Conservation (phyloP, 1,140 invertebrate genomes). For the Anastrepha ludens region DNA sequence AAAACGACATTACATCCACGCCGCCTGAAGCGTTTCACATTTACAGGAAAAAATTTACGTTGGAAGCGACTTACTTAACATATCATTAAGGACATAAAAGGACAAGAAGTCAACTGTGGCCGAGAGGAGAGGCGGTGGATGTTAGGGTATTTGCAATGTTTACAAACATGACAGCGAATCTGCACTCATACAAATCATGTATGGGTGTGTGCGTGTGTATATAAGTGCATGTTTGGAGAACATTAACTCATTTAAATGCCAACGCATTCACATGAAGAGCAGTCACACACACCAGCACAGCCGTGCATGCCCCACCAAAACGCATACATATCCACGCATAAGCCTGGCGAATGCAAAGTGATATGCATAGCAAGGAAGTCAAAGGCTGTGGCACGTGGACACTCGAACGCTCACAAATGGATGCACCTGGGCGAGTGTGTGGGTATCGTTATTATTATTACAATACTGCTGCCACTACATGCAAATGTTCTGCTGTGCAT, state of each 20-base stretch:
- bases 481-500: slow-evolving; percentile 51
- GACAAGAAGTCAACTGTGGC: neutral
- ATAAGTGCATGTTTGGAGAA: slow-evolving; percentile 37
- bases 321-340: neutral
- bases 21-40: slow-evolving; percentile 24
- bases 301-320: neutral
- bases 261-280: neutral
- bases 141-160: slow-evolving; percentile 46
- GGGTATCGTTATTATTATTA: slow-evolving; percentile 10
- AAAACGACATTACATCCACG: neutral
- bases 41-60: slow-evolving; percentile 58
- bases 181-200: slow-evolving; percentile 8
- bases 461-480: slow-evolving; percentile 10
- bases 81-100: slow-evolving; percentile 57
- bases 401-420: neutral
- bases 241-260: slow-evolving; percentile 58
- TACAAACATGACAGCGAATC: slow-evolving; percentile 30
- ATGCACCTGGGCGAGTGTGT: neutral
- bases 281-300: neutral
- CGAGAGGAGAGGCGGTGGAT: neutral
- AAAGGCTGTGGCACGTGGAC: slow-evolving; percentile 29
- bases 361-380: neutral
- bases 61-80: slow-evolving; percentile 58
- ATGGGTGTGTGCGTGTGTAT: slow-evolving; percentile 28
- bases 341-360: neutral